These are phyloP conservation scores for Sebastiscus tertius DNA, from an alignment of 2,797 vertebrate genomes.

Conservation along the genomic window DNA sequence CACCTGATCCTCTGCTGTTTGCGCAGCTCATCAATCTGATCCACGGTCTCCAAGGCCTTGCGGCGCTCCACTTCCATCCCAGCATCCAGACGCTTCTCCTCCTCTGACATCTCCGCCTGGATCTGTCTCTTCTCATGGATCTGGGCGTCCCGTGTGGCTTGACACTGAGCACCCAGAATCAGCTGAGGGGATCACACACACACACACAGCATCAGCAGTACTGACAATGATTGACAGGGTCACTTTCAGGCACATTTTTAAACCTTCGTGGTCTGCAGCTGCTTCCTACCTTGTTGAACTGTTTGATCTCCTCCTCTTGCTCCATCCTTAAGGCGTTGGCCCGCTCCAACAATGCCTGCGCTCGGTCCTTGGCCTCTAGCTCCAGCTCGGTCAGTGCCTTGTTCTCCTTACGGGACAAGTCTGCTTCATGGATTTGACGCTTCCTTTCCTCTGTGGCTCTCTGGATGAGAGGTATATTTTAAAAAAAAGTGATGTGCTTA, in stretches of 20 bases:
- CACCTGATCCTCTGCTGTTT: constrained; percentile 85
- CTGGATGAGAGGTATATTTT: constrained; percentile 56
- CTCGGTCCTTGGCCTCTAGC: constrained; percentile 79
- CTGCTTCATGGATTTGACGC: constrained; percentile 76
- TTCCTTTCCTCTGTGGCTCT: constrained; percentile 80
- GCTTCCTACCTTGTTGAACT: constrained; percentile 83
- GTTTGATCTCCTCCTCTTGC: constrained; percentile 90
- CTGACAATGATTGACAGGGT: background rate
- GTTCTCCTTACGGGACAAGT: constrained; percentile 73
- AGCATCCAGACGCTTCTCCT: constrained; percentile 86
- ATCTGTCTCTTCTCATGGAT: constrained; percentile 89
- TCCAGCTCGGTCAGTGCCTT: constrained; percentile 85
- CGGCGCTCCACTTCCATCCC: constrained; percentile 90
- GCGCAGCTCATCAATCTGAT: constrained; percentile 79
- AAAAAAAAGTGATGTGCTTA: background rate
- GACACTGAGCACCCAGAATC: constrained; percentile 88
- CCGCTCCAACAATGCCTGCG: constrained; percentile 80
- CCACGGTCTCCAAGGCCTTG: constrained; percentile 79
- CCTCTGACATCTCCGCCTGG: constrained; percentile 79
- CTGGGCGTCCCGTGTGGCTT: constrained; percentile 88
- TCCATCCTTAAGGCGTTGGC: constrained; percentile 84
- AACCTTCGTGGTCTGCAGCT: background rate
- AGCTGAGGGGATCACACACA: constrained; percentile 73
- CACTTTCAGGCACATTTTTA: background rate
- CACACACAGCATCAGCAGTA: background rate